Evolutionary conservation across 2,888 invertebrate species (phyloP).

Genomic region (Hypsopygia costalis): DNA sequence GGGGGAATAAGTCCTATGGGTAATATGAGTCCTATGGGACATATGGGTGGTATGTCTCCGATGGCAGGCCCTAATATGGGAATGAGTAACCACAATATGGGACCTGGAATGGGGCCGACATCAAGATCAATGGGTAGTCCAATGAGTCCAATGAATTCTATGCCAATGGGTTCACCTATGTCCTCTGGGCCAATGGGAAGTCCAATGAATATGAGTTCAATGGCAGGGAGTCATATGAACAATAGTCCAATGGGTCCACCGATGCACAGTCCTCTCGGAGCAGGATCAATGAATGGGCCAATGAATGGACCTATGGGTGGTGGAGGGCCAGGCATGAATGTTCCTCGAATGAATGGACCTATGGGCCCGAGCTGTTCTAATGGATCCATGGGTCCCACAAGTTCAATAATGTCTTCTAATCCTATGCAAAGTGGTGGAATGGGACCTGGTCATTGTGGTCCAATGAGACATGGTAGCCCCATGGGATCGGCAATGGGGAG

Average conservation of each 20-base stretch:
- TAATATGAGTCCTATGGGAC: slow-evolving; percentile 86
- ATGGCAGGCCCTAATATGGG: slow-evolving; percentile 87
- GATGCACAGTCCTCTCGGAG: slow-evolving; percentile 86
- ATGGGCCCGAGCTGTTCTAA: slow-evolving; percentile 79
- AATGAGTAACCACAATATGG: slow-evolving; percentile 83
- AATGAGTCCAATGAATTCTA: slow-evolving; percentile 88
- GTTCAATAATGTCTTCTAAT: slow-evolving; percentile 79
- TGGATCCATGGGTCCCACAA: slow-evolving; percentile 78
- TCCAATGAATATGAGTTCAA: slow-evolving; percentile 85
- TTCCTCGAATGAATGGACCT: slow-evolving; percentile 77
- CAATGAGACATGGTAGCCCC: slow-evolving; percentile 77
- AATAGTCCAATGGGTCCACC: slow-evolving; percentile 88
- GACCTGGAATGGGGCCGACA: slow-evolving; percentile 78
- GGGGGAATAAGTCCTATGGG: slow-evolving; percentile 85
- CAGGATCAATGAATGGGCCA: slow-evolving; percentile 77
- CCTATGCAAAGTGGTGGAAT: slow-evolving; percentile 74
- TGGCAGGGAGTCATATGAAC: slow-evolving; percentile 82
- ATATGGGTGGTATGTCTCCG: slow-evolving; percentile 84
- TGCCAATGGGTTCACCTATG: slow-evolving; percentile 87
- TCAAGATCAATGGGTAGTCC: slow-evolving; percentile 85
- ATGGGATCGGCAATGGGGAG: slow-evolving; percentile 80
- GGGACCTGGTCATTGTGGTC: slow-evolving; percentile 76
- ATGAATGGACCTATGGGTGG: slow-evolving; percentile 81
- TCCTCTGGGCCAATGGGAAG: slow-evolving; percentile 86
- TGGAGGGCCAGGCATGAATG: slow-evolving; percentile 81